A percentile compares a stretch with the other conserved stretches of the same genome.
phyloP scores from a whole-genome alignment of 2,888 invertebrate genomes.

The Sminthurinus aureus region DNA sequence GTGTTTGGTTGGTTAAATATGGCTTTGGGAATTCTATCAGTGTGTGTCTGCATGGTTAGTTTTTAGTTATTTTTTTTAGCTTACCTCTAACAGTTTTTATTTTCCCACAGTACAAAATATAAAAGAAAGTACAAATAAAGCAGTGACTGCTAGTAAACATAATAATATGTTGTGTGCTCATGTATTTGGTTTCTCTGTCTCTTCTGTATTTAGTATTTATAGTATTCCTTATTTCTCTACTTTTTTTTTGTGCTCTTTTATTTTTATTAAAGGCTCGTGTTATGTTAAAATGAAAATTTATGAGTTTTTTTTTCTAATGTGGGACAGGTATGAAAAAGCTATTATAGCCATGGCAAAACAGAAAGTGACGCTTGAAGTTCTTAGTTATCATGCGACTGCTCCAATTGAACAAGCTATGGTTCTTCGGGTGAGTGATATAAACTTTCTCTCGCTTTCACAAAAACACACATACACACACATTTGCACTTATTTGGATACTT shows the following conservation, averaged over 20 bases:
- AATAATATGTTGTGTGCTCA: background rate
- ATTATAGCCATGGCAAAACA: slow-evolving; percentile 96
- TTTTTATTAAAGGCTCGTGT: background rate
- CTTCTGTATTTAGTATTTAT: background rate
- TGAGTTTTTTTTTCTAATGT: slow-evolving; percentile 28
- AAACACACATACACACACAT: background rate
- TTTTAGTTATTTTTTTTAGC: background rate
- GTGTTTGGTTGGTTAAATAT: background rate
- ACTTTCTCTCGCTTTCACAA: background rate
- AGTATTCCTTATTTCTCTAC: background rate
- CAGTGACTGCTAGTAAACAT: no score
- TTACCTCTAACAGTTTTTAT: no score
- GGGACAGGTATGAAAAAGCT: slow-evolving; percentile 84
- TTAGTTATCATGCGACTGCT: slow-evolving; percentile 95
- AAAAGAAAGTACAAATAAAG: no score
- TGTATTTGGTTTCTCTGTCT: background rate
- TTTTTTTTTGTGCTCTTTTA: background rate
- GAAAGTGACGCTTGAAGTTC: slow-evolving; percentile 90
- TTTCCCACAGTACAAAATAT: no score
- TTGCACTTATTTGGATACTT: background rate
- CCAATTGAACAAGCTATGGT: slow-evolving; percentile 86
- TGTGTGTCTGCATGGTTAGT: background rate
- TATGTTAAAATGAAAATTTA: slow-evolving; percentile 17
- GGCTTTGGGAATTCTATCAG: no score
- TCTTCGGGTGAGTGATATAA: slow-evolving; percentile 74